phyloP scores from a whole-genome alignment of 2,888 invertebrate genomes.

The Tolmerus cingulatus region DNA sequence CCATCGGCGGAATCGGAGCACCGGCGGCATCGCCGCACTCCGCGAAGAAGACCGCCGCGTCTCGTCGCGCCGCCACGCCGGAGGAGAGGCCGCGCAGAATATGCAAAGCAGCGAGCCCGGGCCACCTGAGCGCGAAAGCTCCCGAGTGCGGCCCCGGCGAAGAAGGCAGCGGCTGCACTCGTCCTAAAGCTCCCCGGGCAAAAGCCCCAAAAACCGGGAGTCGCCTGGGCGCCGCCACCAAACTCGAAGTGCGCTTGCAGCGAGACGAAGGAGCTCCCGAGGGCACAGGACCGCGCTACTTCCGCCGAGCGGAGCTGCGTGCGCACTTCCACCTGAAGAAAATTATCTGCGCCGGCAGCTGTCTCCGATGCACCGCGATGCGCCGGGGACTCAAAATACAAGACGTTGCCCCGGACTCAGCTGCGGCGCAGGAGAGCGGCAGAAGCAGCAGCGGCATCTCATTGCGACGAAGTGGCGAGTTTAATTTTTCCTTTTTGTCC shows the following conservation, averaged over 20 bases:
- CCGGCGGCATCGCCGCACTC: not conserved
- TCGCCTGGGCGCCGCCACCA: not conserved
- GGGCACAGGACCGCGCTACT: too few relatives aligned
- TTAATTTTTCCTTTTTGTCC: not conserved
- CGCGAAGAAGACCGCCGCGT: not conserved
- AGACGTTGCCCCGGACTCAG: not conserved
- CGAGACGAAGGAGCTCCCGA: not conserved
- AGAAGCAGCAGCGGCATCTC: not conserved
- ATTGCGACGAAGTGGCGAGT: not conserved
- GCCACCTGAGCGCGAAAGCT: not conserved
- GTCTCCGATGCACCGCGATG: not conserved
- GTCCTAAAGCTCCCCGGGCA: not conserved
- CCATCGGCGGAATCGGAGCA: not conserved
- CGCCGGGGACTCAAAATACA: not conserved
- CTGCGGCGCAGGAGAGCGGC: not conserved
- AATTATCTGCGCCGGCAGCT: not conserved
- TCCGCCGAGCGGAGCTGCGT: too few relatives aligned
- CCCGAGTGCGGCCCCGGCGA: not conserved
- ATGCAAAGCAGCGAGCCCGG: not conserved
- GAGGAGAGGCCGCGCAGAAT: not conserved
- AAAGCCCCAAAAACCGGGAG: not conserved
- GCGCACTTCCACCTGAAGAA: slow-evolving; percentile 4
- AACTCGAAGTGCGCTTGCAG: not conserved
- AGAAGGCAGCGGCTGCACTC: not conserved
- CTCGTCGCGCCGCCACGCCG: too few relatives aligned